Base-by-base conservation (phyloP, 2,113 vertebrate genomes). In the Rhynchopsitta pachyrhyncha region DNA sequence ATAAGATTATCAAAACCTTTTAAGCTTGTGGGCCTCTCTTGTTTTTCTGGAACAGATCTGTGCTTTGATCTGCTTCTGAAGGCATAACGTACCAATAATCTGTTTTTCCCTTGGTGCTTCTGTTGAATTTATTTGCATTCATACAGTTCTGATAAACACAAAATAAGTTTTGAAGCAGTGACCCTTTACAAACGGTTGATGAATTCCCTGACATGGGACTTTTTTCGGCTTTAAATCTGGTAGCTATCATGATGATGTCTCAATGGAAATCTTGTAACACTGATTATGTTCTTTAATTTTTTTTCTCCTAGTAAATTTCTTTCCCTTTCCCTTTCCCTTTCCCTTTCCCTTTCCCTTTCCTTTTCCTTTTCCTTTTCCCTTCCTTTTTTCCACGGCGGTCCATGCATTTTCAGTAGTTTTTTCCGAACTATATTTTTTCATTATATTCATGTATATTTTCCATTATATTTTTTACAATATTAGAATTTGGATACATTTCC, bases 61-160 rank as follows among this genome's bases (percentile, higher is more conserved):
- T 60, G 37, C 64, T 90, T 92, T 93, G 74, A 66, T 89, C 37
- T 69, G 19, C 53, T 82, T 11, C 82, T 46, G 74, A 49, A 85
- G 71, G 63, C 41, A 35, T 52, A 67, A 47, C 83, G 57, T 35
- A 19, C 23, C 8, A 5, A 3, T 13, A 35, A 35, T 41, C 4
- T n/a, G 29, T 33, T 69, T 59, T 46, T 24, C 57, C 39, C 47
- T 71, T 28, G 23, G 6, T 18, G 50, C 17, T 22, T 88, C 49
- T 68, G 15, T 57, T 77, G 55, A 46, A 55, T 81, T 77, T 24
- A 53, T 91, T 82, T 70, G 11, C 77, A 60, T 71, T 90, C 85
- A 63, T 28, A 13, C 6, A 55, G 23, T 68, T 81, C 69, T 89
- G 62, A n/a, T 19, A 41, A 42, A n/a, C 35, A 80, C 25, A 73